Conservation (phyloP, 2,888 invertebrate genomes). For the Abscondita cerata region DNA sequence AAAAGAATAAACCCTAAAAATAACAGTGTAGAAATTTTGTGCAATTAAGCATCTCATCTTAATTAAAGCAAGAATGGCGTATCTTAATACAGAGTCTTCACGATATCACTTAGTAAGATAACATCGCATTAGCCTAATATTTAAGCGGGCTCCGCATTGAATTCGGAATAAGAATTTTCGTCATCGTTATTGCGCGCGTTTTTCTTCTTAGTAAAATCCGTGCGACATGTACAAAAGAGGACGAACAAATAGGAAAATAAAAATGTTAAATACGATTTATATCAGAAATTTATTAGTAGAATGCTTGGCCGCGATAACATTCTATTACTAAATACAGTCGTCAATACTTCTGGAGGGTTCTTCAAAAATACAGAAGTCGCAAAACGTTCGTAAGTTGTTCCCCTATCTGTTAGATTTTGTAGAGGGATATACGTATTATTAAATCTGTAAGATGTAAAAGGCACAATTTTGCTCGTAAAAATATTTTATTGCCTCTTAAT, state of each 20-base stretch:
- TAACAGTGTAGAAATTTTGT: constrained; percentile 37
- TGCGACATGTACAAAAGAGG: constrained; percentile 2
- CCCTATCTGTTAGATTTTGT: background rate
- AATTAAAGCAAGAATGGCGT: constrained; percentile 54
- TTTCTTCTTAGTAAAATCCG: background rate
- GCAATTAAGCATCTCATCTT: constrained; percentile 57
- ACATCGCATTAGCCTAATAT: constrained; percentile 49
- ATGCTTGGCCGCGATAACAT: constrained; percentile 56
- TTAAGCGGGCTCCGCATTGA: constrained; percentile 54
- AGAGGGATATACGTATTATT: background rate
- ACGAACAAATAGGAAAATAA: constrained; percentile 33
- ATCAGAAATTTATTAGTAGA: constrained; percentile 57
- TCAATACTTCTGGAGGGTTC: constrained; percentile 48
- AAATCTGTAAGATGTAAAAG: background rate
- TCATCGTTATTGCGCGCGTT: constrained; percentile 16
- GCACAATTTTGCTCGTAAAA: too few species aligned
- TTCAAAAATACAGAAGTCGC: constrained; percentile 30
- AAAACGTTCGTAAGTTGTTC: constrained; percentile 36
- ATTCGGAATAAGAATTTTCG: constrained; percentile 52
- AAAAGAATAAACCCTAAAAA: constrained; percentile 20
- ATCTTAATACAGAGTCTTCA: constrained; percentile 52
- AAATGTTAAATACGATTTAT: constrained; percentile 50
- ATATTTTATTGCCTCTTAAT: background rate
- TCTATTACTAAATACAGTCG: constrained; percentile 52
- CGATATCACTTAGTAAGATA: constrained; percentile 51